Conservation (phyloP, 2,113 vertebrate genomes). For the Turdus rufiventris region DNA sequence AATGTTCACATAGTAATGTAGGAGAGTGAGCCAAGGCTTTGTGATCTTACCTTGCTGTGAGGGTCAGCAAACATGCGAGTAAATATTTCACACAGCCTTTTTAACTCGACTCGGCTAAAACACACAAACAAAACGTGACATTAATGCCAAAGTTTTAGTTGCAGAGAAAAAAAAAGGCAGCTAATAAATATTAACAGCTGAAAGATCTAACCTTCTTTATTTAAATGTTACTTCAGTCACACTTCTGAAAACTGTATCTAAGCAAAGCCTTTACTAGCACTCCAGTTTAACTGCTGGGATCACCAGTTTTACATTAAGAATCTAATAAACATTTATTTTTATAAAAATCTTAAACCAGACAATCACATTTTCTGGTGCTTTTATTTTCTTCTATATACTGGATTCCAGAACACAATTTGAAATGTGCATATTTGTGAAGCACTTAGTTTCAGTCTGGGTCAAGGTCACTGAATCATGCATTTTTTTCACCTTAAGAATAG, state of each 20-base stretch:
- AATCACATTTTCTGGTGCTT: background rate
- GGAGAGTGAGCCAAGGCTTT: background rate
- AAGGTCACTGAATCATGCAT: fast-evolving
- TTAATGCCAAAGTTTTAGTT: background rate
- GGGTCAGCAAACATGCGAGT: conserved; percentile 99
- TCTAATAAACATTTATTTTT: background rate
- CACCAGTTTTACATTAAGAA: background rate
- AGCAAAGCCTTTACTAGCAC: background rate
- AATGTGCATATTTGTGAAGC: fast-evolving
- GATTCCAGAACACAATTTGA: background rate
- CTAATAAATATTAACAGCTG: background rate
- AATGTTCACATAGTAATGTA: background rate
- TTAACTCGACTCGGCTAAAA: conserved; percentile 93
- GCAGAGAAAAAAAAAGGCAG: background rate
- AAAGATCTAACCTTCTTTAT: background rate
- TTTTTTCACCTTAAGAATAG: background rate
- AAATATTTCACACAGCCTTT: conserved; percentile 98
- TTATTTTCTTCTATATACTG: background rate
- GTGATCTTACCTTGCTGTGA: conserved; percentile 90
- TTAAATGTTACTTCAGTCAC: background rate
- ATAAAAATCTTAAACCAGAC: background rate
- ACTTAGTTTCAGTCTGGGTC: background rate
- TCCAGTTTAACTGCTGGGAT: background rate
- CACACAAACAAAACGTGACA: background rate
- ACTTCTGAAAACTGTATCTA: background rate